Conservation (phyloP, 2,888 invertebrate genomes). For the Epinotia nisella region DNA sequence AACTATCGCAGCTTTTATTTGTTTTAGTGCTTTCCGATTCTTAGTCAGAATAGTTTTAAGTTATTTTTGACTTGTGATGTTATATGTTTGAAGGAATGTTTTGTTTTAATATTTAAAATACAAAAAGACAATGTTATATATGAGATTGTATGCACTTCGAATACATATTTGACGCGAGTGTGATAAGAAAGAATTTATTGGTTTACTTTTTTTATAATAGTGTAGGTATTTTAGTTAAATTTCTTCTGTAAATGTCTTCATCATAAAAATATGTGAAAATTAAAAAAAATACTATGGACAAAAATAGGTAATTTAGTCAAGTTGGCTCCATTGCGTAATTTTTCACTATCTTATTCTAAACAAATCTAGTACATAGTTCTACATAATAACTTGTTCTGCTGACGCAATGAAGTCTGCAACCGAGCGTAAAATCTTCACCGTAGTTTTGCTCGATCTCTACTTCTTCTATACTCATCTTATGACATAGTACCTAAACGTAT, state of each 20-base stretch:
- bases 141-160: slow-evolving; percentile 24
- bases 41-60: slow-evolving; percentile 31
- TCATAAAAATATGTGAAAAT: slow-evolving; percentile 10
- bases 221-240: slow-evolving; percentile 13
- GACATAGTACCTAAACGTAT: slow-evolving; percentile 7
- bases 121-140: slow-evolving; percentile 36
- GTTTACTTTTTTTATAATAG: not conserved
- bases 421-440: not conserved
- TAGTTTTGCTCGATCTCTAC: slow-evolving; percentile 34
- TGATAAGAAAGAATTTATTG: slow-evolving; percentile 36
- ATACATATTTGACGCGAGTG: slow-evolving; percentile 9
- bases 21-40: slow-evolving; percentile 29
- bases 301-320: not conserved
- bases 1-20: slow-evolving; percentile 17
- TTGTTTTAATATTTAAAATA: slow-evolving; percentile 27
- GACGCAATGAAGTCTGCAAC: not conserved
- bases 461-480: slow-evolving; percentile 20
- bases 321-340: slow-evolving; percentile 1
- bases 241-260: not conserved
- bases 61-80: slow-evolving; percentile 38
- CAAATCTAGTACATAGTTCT: slow-evolving; percentile 24
- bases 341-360: not conserved
- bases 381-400: slow-evolving; percentile 3
- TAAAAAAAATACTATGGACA: slow-evolving; percentile 1
- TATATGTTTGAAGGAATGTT: slow-evolving; percentile 38